Conservation (phyloP, 2,888 invertebrate species). For the Pelosia muscerda region DNA sequence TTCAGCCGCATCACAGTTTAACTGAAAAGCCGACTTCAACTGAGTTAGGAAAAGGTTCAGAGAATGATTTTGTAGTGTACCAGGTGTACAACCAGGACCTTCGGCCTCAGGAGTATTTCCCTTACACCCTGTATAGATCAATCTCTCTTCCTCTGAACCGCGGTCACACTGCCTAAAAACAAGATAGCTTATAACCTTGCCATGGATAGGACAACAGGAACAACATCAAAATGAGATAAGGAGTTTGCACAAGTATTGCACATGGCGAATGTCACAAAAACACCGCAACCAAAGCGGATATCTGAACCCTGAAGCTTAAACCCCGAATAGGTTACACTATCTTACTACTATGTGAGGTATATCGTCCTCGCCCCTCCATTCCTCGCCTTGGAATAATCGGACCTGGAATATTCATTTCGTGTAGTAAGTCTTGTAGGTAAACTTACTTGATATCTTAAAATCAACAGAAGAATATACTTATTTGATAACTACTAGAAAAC, state of each 20-base stretch:
- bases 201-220: not conserved
- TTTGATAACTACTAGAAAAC: no score
- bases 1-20: no score
- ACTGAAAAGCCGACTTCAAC: no score
- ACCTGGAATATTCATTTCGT: slow-evolving; percentile 63
- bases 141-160: no score
- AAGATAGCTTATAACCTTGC: not conserved
- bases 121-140: no score
- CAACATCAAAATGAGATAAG: not conserved
- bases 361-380: slow-evolving; percentile 77
- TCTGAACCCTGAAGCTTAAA: slow-evolving; percentile 30
- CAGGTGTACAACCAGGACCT: no score
- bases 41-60: no score
- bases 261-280: not conserved
- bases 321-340: slow-evolving; percentile 29
- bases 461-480: not conserved
- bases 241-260: not conserved
- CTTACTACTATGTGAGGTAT: slow-evolving; percentile 77
- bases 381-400: slow-evolving; percentile 80
- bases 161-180: no score
- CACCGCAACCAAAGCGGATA: slow-evolving; percentile 30
- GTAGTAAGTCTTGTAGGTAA: not conserved
- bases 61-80: no score
- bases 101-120: no score
- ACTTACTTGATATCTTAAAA: not conserved